Evolutionary conservation across 2,888 invertebrate species (phyloP).

Genomic region (Nemotelus pantherinus): DNA sequence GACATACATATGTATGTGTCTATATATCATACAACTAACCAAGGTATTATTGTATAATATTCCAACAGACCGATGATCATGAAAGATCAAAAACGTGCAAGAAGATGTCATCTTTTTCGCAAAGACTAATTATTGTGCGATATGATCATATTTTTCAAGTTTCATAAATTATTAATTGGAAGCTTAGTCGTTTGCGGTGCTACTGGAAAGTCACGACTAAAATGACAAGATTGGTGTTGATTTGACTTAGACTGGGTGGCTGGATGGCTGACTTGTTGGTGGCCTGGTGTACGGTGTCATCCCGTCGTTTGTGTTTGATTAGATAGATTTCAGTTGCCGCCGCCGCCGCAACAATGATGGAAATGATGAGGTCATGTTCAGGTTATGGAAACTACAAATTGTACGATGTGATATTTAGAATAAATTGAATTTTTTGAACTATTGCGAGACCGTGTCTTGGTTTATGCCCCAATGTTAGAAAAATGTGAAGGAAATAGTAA

Average conservation of each 20-base stretch:
- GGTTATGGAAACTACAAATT: conserved; percentile 8
- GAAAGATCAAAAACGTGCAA: conserved; percentile 35
- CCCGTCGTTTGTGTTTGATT: no score
- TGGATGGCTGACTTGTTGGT: no score
- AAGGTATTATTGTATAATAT: no score
- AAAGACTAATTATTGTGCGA: conserved; percentile 20
- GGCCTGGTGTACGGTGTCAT: no score
- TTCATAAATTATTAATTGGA: conserved; percentile 18
- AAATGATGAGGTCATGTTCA: conserved; percentile 25
- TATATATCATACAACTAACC: no score
- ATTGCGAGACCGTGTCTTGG: no score
- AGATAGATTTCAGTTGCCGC: no score
- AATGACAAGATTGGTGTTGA: conserved; percentile 17
- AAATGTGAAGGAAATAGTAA: background rate
- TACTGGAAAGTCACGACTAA: conserved; percentile 38
- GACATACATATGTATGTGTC: no score
- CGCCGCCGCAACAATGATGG: background rate
- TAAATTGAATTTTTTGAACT: background rate
- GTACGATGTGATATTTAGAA: conserved; percentile 17
- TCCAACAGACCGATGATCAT: conserved; percentile 12
- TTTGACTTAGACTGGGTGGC: no score
- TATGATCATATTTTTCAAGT: conserved; percentile 8
- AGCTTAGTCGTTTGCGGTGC: background rate
- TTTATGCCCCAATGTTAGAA: background rate
- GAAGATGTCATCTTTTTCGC: conserved; percentile 17